A percentile compares a stretch with the other conserved stretches of the same genome.
Conservation (phyloP, 2,888 invertebrate genomes). For the Ectropis crepuscularia region DNA sequence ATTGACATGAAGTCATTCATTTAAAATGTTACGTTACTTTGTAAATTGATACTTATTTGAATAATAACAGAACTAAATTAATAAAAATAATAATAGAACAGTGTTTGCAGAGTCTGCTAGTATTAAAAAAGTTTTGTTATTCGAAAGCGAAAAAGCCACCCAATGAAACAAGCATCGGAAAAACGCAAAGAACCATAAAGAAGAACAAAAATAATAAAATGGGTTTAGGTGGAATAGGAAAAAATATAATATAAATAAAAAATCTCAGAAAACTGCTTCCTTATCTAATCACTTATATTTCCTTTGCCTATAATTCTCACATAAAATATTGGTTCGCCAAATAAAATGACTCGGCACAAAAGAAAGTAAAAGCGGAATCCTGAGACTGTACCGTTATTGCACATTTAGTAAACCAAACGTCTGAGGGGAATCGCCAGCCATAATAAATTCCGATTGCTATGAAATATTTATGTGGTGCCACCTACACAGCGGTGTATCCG, state of each 20-base stretch:
- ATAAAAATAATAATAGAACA: too few species aligned
- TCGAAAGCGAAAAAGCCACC: too few species aligned
- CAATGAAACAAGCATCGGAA: too few species aligned
- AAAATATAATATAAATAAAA: background rate
- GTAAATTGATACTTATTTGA: too few species aligned
- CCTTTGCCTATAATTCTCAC: slow-evolving; percentile 20
- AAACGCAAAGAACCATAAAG: too few species aligned
- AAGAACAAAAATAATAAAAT: too few species aligned
- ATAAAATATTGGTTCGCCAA: slow-evolving; percentile 23
- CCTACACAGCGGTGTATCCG: slow-evolving; percentile 32
- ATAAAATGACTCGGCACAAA: slow-evolving; percentile 28
- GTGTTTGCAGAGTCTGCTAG: too few species aligned
- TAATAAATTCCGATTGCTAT: slow-evolving; percentile 46
- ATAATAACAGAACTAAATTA: too few species aligned
- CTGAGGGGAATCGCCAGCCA: slow-evolving; percentile 36
- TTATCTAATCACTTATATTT: background rate
- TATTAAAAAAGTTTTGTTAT: too few species aligned
- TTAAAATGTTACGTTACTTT: too few species aligned
- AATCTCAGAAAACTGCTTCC: background rate
- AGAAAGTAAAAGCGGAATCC: slow-evolving; percentile 24
- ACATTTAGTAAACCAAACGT: slow-evolving; percentile 41
- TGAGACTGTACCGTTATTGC: slow-evolving; percentile 30
- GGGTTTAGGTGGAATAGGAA: background rate
- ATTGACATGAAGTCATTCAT: too few species aligned
- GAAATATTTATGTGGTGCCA: slow-evolving; percentile 44